Evolutionary conservation across 2,113 vertebrate species (phyloP).

Genomic region (Lanius ludovicianus): DNA sequence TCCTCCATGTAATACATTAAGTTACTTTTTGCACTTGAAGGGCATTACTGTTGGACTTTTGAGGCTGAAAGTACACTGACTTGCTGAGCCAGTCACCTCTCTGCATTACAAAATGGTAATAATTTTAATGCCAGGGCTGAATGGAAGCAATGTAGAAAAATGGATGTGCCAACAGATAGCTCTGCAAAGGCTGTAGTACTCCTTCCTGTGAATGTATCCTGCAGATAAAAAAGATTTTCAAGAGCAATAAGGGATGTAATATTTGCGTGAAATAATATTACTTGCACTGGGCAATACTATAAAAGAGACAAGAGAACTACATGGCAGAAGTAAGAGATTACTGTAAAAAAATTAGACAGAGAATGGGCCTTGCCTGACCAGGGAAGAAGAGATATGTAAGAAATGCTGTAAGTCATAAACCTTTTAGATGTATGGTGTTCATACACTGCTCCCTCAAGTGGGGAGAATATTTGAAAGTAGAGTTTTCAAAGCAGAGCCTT

Average conservation of each 20-base stretch:
- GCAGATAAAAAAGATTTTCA: slow-evolving; percentile 2
- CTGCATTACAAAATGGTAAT: background rate
- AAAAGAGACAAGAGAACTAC: background rate
- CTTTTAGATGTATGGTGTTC: background rate
- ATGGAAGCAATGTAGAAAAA: background rate
- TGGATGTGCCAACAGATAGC: background rate
- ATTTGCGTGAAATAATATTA: background rate
- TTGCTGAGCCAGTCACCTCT: background rate
- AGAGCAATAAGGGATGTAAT: background rate
- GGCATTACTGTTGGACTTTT: background rate
- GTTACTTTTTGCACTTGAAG: background rate
- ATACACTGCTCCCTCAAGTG: background rate
- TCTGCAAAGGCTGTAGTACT: background rate
- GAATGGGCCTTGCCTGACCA: background rate
- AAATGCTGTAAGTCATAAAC: background rate
- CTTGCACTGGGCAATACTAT: background rate
- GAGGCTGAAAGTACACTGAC: background rate
- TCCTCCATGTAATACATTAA: background rate
- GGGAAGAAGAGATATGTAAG: background rate
- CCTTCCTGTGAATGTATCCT: background rate
- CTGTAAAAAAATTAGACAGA: background rate
- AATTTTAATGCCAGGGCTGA: background rate
- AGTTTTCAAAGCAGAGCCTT: background rate
- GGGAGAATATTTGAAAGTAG: background rate
- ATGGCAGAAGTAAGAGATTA: background rate